Evolutionary conservation across 2,113 vertebrate genomes (phyloP).

Genomic region (Myotis lucifugus): DNA sequence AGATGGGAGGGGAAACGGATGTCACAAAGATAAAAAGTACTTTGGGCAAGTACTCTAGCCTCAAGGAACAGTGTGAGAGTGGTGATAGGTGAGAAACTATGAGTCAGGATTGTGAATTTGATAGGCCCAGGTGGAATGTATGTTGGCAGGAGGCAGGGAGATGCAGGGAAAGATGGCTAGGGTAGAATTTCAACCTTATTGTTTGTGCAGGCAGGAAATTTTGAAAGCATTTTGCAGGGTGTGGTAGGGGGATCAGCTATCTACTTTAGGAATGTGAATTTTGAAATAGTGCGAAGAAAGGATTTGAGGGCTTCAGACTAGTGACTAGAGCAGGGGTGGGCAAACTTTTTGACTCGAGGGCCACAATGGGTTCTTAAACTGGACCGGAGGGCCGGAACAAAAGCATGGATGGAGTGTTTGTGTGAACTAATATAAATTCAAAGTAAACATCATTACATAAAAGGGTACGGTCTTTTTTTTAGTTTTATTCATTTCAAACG

Average conservation of each 20-base stretch:
- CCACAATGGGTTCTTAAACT: too few species aligned
- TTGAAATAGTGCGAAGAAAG: slow-evolving; percentile 28
- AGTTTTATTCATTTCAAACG: too few species aligned
- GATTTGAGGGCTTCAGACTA: not conserved
- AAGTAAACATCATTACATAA: too few species aligned
- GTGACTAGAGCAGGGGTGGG: not conserved
- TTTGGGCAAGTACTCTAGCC: not conserved
- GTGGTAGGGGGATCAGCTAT: not conserved
- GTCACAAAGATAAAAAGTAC: not conserved
- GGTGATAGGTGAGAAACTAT: not conserved
- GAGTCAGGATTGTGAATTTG: not conserved
- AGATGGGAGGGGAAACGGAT: not conserved
- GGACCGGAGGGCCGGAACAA: too few species aligned
- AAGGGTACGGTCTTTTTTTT: too few species aligned
- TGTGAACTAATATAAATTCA: too few species aligned
- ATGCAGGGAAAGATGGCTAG: not conserved
- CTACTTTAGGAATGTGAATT: not conserved
- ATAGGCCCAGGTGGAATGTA: not conserved
- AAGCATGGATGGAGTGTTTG: too few species aligned
- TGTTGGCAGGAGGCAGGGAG: not conserved
- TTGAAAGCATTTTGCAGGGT: not conserved
- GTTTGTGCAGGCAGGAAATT: not conserved
- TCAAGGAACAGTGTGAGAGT: not conserved
- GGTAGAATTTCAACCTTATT: not conserved
- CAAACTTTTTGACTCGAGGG: too few species aligned